Evolutionary conservation across 2,797 vertebrate genomes (phyloP).

Genomic region (Cryptoprocta ferox): DNA sequence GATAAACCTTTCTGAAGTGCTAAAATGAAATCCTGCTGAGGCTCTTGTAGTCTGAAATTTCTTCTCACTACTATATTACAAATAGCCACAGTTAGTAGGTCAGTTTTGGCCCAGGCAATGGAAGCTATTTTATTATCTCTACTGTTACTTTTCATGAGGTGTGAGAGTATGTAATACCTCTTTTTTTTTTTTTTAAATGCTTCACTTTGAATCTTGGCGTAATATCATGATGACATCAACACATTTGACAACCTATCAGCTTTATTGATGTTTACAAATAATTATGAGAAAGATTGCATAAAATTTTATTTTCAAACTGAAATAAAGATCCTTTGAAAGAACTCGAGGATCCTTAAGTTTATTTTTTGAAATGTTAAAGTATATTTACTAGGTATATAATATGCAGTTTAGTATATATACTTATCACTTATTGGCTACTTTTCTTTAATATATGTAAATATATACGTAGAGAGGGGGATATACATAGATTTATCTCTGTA

Average conservation of each 20-base stretch:
- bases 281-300: neutral
- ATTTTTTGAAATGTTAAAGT: neutral
- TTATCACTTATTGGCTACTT: neutral
- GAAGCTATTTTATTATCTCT: neutral
- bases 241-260: neutral
- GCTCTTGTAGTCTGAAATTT: neutral
- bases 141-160: neutral
- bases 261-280: neutral
- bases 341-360: neutral
- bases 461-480: no score
- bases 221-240: neutral
- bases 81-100: no score
- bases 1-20: neutral
- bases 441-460: neutral
- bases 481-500: neutral
- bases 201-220: neutral
- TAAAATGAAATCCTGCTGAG: neutral
- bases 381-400: neutral
- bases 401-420: neutral
- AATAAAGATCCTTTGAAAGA: neutral
- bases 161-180: neutral
- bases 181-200: neutral
- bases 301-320: conserved; percentile 1
- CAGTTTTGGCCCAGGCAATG: neutral
- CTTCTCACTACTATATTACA: neutral